phyloP scores from a whole-genome alignment of 2,888 invertebrate species.

The Harpalus rufipes region DNA sequence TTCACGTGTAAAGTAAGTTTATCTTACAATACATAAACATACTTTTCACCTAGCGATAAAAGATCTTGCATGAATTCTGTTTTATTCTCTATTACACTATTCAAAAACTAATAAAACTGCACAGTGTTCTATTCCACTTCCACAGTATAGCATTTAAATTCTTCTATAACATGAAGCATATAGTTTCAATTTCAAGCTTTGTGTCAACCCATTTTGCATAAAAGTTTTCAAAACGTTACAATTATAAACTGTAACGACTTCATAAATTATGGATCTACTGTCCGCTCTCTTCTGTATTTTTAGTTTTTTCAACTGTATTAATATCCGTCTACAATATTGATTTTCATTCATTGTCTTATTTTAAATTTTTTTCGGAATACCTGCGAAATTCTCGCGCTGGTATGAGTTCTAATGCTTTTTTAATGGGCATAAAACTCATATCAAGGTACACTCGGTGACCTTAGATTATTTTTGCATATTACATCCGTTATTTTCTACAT shows the following conservation, averaged over 20 bases:
- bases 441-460: constrained; percentile 41
- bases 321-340: constrained; percentile 26
- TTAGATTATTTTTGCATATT: constrained; percentile 46
- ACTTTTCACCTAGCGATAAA: no score
- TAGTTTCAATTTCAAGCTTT: no score
- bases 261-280: background rate
- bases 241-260: background rate
- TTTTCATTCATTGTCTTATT: background rate
- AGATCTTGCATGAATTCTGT: no score
- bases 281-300: background rate
- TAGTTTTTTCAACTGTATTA: background rate
- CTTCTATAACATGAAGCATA: no score
- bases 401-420: constrained; percentile 22
- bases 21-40: no score
- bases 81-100: no score
- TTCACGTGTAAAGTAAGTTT: no score
- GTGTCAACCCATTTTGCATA: no score
- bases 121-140: no score
- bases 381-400: background rate
- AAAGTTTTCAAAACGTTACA: no score
- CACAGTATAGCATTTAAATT: no score
- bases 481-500: constrained; percentile 25
- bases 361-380: constrained; percentile 3
- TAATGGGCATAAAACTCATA: constrained; percentile 39
- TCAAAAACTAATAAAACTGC: no score